Evolutionary conservation across 2,113 vertebrate genomes (phyloP), one percentile per base, ranked within the genome.

Genomic region (Bothrops jararaca): DNA sequence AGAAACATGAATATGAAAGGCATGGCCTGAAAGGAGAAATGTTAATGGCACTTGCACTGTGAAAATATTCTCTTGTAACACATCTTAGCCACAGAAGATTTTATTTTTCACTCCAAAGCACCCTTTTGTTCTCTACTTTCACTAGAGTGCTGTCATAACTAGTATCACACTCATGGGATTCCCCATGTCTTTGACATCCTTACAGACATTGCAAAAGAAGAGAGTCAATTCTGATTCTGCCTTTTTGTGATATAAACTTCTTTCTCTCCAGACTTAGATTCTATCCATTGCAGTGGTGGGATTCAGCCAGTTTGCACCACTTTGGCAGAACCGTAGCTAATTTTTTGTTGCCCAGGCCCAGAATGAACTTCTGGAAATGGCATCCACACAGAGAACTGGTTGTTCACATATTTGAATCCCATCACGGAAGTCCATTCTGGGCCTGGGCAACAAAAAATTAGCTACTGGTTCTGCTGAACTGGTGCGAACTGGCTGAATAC

Each of bases 1-100:
- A 58, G 60, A 92, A 89, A 92, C 92, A 89, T 69, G 86, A 89
- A 4, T 58, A 86, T 45, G 52, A 91, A 89, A 50, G 60, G 29
- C 92, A 94, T 58, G 86, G 22, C 91, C 94, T 94, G 64, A 89
- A 0, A 54, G 80, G 50, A 88, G 90, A 26, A 20, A 64, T 94
- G 92, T 45, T 95, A 0, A 0, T 92, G 88, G 52, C 94, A 60
- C 87, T 93, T 39, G 91, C 92, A 86, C 90, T 94, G n/a, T 1
- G 92, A 56, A 92, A 88, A 93, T 93, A 64, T 88, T 92, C 74
- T 92, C 88, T 34, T 89, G 45, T 39, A 91, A 39, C 90, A 85
- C 86, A 52, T 91, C 60, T 88, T 80, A 85, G 53, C 53, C 86
- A 80, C 13, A 85, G 23, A 89, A 93, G 50, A 89, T 89, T 56